Conservation (phyloP, 2,797 vertebrate genomes). For the Intellagama lesueurii region DNA sequence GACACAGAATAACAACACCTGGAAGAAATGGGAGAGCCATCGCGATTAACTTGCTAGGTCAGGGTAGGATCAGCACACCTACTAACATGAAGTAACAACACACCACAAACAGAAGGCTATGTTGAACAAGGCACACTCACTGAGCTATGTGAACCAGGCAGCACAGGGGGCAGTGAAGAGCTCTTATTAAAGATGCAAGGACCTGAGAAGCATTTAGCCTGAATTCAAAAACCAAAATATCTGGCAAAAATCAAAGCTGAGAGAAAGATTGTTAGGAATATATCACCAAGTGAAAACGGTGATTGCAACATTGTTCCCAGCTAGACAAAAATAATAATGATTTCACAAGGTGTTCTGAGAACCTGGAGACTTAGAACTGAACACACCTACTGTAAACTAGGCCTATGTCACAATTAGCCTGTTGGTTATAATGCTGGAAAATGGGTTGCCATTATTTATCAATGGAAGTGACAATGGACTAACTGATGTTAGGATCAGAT, state of each 20-base stretch:
- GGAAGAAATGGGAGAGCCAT: background rate
- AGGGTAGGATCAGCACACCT: background rate
- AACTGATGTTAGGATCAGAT: too few relatives aligned
- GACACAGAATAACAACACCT: slow-evolving; percentile 6
- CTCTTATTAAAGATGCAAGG: background rate
- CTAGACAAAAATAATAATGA: background rate
- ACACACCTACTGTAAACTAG: background rate
- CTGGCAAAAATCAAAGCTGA: slow-evolving; percentile 1
- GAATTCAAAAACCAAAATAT: background rate
- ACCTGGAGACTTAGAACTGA: background rate
- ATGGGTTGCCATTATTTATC: background rate
- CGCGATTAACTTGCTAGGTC: background rate
- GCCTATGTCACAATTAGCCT: slow-evolving; percentile 1
- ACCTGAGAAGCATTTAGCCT: background rate
- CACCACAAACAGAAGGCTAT: background rate
- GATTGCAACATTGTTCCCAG: background rate
- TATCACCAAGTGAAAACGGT: background rate
- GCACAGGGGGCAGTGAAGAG: background rate
- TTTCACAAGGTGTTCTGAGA: background rate
- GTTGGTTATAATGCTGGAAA: background rate
- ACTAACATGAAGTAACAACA: too few relatives aligned
- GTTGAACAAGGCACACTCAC: background rate
- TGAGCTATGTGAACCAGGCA: background rate
- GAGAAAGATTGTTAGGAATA: background rate
- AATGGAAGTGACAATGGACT: background rate